A percentile compares a stretch with the other conserved stretches of the same genome.
Evolutionary conservation across 2,797 vertebrate species (phyloP).

Genomic region (Propithecus perrieri): DNA sequence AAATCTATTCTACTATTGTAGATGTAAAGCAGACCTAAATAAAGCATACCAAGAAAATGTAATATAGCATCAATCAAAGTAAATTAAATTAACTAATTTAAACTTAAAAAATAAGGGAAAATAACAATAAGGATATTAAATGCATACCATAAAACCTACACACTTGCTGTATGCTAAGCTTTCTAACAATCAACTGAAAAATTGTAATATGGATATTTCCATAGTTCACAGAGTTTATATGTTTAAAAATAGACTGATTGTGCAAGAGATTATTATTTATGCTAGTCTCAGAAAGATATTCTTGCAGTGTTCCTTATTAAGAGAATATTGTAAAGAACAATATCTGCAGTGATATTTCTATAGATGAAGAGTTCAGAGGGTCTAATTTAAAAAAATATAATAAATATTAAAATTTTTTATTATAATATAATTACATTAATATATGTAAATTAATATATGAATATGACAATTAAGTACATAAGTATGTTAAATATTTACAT

Average conservation of each 20-base stretch:
- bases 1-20: background rate
- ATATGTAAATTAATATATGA: background rate
- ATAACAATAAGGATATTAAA: background rate
- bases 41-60: background rate
- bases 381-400: background rate
- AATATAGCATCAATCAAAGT: background rate
- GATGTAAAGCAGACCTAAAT: background rate
- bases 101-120: background rate
- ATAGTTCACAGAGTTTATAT: background rate
- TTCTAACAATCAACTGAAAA: background rate
- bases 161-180: background rate
- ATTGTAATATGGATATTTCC: background rate
- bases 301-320: background rate
- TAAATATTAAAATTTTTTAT: background rate
- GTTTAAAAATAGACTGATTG: background rate
- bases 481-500: background rate
- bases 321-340: background rate
- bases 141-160: background rate
- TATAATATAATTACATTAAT: background rate
- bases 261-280: background rate
- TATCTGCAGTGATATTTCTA: background rate
- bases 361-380: background rate
- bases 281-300: background rate
- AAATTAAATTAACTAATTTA: background rate
- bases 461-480: background rate